Base-by-base conservation (phyloP, 2,888 invertebrate genomes). In the Sacculina carcini region DNA sequence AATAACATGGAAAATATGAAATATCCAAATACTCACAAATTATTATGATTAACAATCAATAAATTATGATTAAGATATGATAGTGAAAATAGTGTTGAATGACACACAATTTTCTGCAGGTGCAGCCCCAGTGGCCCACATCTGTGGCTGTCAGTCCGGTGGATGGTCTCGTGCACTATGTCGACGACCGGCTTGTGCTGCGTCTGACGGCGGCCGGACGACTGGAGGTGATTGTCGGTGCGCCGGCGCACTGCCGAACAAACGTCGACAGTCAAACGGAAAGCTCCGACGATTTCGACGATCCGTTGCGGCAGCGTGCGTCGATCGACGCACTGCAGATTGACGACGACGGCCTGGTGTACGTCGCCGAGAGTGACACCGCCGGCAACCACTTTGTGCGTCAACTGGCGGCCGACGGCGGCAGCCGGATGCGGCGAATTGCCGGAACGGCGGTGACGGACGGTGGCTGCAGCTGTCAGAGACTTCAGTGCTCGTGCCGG, bases 61-160 rank as follows among this genome's bases (percentile, higher is more conserved):
- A 31, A 16, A 14, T 28, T 3, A 16, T 34, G 24, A n/a, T 48
- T 16, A 34, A 29, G 14, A 32, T 5, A 32, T 32, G 9, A 21
- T 28, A 31, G 12, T 51, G n/a, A 23, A 51, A 14, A 21, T 5
- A 55, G 42, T 23, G 7, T n/a, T 16, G 21, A 6, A 6, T 21
- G 54, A 50, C 31, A 50, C 50, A 39, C 52, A 53, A n/a, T n/a
- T n/a, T n/a, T n/a, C n/a, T n/a, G 57, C 62, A 78, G 71, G 76
- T 90, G 3, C 87, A 89, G 63, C 70, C 94, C 12, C 86, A 89
- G 62, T 98, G 96, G 96, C 96, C 98, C 2, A 92, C 92, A n/a
- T 86, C 89, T 23, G 69, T 98, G 55, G 81, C 90, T 0, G 70
- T 96, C 48, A 92, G 90, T 62, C 92, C 92, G 1, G 68, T 94